These are phyloP conservation scores for Maconellicoccus hirsutus DNA, from an alignment of 1,140 invertebrate species.

Conservation along the genomic window DNA sequence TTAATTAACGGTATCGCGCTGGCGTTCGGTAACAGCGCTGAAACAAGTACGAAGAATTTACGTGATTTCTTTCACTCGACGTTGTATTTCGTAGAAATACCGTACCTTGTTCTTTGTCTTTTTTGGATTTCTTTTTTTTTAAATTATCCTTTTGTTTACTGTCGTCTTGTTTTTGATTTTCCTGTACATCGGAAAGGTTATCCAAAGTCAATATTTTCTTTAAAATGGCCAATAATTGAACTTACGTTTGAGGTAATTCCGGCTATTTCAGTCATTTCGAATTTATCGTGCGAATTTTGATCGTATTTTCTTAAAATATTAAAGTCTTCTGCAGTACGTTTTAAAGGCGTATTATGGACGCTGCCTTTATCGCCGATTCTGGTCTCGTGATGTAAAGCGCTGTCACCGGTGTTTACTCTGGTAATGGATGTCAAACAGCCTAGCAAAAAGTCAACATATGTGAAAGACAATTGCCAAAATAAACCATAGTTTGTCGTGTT, in stretches of 20 bases:
- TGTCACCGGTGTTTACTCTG: neutral
- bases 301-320: neutral
- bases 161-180: slow-evolving; percentile 3
- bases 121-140: neutral
- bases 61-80: neutral
- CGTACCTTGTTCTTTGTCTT: neutral
- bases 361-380: neutral
- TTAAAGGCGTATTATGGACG: neutral
- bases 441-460: neutral
- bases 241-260: too few species aligned
- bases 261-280: neutral
- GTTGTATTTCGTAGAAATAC: neutral
- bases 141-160: neutral
- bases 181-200: too few species aligned
- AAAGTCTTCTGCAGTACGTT: neutral
- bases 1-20: slow-evolving; percentile 57
- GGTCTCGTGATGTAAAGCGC: neutral
- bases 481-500: neutral
- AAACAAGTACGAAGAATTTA: slow-evolving; percentile 23
- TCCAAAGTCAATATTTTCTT: too few species aligned
- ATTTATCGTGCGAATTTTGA: neutral
- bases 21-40: slow-evolving; percentile 52
- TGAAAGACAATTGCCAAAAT: neutral
- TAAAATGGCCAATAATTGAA: too few species aligned
- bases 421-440: neutral